These are phyloP conservation scores for Euthynnus affinis DNA, from an alignment of 2,797 vertebrate genomes.

Conservation along the genomic window DNA sequence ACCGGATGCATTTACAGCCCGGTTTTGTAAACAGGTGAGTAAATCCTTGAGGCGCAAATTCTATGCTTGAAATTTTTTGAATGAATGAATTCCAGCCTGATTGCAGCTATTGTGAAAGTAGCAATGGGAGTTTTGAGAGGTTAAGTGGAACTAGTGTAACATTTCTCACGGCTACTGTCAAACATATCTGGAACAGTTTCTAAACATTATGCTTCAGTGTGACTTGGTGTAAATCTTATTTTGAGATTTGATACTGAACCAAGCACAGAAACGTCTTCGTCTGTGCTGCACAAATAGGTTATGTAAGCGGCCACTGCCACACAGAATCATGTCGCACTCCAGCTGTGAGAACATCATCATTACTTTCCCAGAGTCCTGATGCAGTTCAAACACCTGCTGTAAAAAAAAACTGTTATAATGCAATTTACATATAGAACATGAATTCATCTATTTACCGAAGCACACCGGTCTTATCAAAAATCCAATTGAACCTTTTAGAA, in stretches of 20 bases:
- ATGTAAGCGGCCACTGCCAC: neutral
- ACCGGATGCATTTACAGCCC: neutral
- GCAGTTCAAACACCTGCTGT: neutral
- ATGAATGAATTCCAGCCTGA: slow-evolving; percentile 2
- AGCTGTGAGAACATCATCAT: slow-evolving; percentile 5
- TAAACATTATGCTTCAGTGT: neutral
- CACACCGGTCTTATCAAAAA: too few species aligned
- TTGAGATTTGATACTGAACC: neutral
- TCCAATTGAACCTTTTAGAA: too few species aligned
- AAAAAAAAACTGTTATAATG: too few species aligned
- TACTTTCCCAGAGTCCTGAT: neutral
- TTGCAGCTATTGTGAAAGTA: neutral
- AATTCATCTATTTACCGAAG: too few species aligned
- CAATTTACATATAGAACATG: neutral
- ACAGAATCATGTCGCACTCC: neutral
- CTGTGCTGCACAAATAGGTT: neutral
- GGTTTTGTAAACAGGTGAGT: neutral
- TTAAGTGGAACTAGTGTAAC: neutral
- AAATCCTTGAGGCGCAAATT: neutral
- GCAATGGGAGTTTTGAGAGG: neutral
- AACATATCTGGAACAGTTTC: neutral
- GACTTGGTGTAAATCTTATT: neutral
- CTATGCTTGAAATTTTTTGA: slow-evolving; percentile 4
- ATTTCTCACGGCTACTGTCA: slow-evolving; percentile 5
- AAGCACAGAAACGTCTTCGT: neutral